These are phyloP conservation scores for Epirrhoe tristata DNA, from an alignment of 2,888 invertebrate genomes.

Conservation along the genomic window DNA sequence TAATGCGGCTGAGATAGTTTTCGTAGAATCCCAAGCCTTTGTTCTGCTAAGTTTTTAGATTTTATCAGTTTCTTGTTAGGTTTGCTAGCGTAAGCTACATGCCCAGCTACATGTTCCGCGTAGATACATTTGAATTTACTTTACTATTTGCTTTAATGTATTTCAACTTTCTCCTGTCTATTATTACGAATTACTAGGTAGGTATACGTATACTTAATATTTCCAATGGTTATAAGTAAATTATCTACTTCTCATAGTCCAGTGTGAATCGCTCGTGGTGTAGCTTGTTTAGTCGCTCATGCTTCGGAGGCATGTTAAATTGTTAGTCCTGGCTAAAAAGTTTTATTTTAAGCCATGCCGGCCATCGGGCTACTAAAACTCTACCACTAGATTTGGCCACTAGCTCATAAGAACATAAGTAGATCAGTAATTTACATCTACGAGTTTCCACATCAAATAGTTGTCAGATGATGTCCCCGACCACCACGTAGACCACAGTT, in stretches of 20 bases:
- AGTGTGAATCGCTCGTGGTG: too few relatives aligned
- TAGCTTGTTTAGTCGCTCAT: too few relatives aligned
- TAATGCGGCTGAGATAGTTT: slow-evolving; percentile 45
- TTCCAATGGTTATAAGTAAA: too few relatives aligned
- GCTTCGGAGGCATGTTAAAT: too few relatives aligned
- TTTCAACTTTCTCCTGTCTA: background rate
- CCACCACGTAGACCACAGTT: slow-evolving; percentile 58
- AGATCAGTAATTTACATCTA: slow-evolving; percentile 11
- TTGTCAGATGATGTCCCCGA: slow-evolving; percentile 26
- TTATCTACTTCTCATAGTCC: too few relatives aligned
- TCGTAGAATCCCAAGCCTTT: slow-evolving; percentile 39
- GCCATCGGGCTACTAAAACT: too few relatives aligned
- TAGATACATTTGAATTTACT: slow-evolving; percentile 4
- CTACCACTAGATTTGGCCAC: too few relatives aligned
- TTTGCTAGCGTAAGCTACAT: slow-evolving; percentile 15
- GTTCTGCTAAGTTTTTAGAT: slow-evolving; percentile 36
- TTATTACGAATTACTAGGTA: background rate
- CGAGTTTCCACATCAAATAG: slow-evolving; percentile 24
- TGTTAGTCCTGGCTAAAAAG: too few relatives aligned
- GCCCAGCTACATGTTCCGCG: background rate
- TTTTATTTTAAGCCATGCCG: too few relatives aligned
- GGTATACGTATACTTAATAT: too few relatives aligned
- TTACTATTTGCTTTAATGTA: background rate
- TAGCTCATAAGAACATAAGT: background rate
- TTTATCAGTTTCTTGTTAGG: slow-evolving; percentile 34